Conservation (phyloP, 2,113 vertebrate species). For the Poicephalus gulielmi region DNA sequence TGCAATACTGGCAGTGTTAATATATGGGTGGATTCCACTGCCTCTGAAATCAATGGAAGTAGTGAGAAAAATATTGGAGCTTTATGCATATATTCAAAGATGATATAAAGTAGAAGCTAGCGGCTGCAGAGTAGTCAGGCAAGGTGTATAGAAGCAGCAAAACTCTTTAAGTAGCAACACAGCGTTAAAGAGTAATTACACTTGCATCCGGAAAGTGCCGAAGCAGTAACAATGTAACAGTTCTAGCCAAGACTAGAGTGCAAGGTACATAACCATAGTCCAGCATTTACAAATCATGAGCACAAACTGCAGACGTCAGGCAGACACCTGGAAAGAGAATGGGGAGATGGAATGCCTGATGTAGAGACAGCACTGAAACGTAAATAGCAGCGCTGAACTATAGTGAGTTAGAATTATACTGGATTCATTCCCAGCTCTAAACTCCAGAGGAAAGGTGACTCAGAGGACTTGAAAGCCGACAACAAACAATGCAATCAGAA, state of each 20-base stretch:
- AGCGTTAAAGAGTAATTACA: not conserved
- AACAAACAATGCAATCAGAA: not conserved
- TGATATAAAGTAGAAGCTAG: not conserved
- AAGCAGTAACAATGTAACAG: not conserved
- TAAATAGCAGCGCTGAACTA: not conserved
- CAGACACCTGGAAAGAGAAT: not conserved
- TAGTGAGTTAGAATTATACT: not conserved
- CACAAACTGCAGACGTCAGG: conserved; percentile 22
- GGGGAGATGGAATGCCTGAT: not conserved
- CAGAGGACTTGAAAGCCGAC: not conserved
- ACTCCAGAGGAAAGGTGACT: not conserved
- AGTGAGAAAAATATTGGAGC: not conserved
- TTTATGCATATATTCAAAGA: not conserved
- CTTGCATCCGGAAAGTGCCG: not conserved
- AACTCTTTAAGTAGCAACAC: not conserved
- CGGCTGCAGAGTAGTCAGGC: not conserved
- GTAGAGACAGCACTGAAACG: not conserved
- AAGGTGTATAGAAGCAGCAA: not conserved
- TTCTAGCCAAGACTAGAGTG: not conserved
- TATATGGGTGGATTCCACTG: not conserved
- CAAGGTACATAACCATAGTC: not conserved
- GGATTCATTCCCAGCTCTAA: not conserved
- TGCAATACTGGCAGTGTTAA: not conserved
- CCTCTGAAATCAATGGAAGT: not conserved
- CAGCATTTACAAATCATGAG: conserved; percentile 13